Base-by-base conservation (phyloP, 2,888 invertebrate genomes). In the Campoplex capitator region DNA sequence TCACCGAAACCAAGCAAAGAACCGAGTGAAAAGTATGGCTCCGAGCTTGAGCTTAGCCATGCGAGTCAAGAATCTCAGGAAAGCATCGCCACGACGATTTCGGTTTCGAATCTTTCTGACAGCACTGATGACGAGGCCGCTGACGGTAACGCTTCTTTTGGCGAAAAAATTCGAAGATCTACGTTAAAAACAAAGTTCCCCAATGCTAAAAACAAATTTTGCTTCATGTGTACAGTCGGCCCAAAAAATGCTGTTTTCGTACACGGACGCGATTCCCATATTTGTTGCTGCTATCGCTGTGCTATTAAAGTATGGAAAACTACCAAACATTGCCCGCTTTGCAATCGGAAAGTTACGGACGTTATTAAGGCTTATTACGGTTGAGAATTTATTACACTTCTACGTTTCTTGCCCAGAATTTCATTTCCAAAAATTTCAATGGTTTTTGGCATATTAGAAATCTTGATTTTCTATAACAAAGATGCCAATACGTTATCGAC, bases 251-350 rank as follows among this genome's bases (percentile, higher is more conserved):
- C 96, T 0, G 96, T 96, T 56, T 97, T 97, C 91, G 95, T 97
- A 0, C 97, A 97, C 91, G 96, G 96, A 0, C 95, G 95, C 68
- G 95, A 96, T 81, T 96, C 96, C 0, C 97, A 97, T 86, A 96
- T 96, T 88, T 97, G 96, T 91, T 97, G 97, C 88, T 97, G 97
- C 91, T 97, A 97, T 90, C 95, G 95, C 80, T 97, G 97, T 92
- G 97, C 97, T 0, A 95, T 96, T 65, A 96, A 96, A 90, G 96
- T 96, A 0, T 96, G 97, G 96, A 95, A 95, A 18, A 95, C 95
- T 48, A 95, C 95, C 1, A 96, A 96, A 90, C 94, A 96, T 42
- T 97, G 97, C 92, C 97, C 97, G 0, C 95, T 97, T 2, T 97
- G 97, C 91, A 97, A 97, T 90, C 95, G 96, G 84, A 96, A 96